Conservation (phyloP, 2,888 invertebrate genomes). For the Callyntrura sp. region DNA sequence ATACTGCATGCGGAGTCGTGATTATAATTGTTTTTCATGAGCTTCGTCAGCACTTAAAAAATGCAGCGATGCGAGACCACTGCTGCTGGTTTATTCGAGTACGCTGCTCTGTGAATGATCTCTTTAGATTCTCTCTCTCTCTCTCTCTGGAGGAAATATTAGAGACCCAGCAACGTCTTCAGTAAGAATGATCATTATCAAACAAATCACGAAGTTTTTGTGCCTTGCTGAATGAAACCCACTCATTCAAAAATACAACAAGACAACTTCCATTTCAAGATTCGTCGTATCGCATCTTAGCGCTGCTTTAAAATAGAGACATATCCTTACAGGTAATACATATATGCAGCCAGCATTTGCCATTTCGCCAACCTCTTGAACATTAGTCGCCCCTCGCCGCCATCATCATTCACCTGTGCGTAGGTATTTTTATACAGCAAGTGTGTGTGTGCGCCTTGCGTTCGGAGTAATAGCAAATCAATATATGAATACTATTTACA, state of each 20-base stretch:
- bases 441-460: no score
- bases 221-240: neutral
- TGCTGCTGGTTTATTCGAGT: neutral
- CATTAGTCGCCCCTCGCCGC: no score
- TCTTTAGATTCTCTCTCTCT: no score
- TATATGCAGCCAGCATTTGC: no score
- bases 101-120: neutral
- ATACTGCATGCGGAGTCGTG: neutral
- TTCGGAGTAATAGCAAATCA: no score
- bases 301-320: no score
- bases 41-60: constrained; percentile 19
- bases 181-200: constrained; percentile 21
- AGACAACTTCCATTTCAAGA: no score
- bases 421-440: no score
- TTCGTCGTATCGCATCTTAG: no score
- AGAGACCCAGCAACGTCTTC: constrained; percentile 6
- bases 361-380: no score
- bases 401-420: no score
- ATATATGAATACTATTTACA: no score
- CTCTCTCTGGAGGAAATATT: constrained; percentile 19
- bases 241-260: neutral
- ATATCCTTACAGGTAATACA: neutral
- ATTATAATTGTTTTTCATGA: constrained; percentile 31
- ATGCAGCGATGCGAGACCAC: neutral
- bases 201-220: constrained; percentile 20